Evolutionary conservation across 1,140 invertebrate species (phyloP).

Genomic region (Papilio polytes): DNA sequence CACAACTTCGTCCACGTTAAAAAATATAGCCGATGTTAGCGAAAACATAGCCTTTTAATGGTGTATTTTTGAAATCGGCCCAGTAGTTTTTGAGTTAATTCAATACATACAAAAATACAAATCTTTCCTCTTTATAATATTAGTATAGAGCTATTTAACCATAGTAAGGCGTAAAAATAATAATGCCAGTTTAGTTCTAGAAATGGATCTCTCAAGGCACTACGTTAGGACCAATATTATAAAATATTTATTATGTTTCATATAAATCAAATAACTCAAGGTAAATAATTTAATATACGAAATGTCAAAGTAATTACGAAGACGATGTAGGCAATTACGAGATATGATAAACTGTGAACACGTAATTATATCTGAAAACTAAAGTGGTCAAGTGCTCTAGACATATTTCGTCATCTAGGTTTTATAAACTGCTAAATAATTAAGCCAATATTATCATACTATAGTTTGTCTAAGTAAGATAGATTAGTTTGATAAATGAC

Average conservation of each 20-base stretch:
- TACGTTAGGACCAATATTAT: background rate
- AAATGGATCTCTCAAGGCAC: background rate
- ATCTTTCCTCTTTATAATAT: too few relatives aligned
- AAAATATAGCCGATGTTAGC: too few relatives aligned
- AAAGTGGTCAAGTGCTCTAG: background rate
- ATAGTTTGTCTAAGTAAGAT: too few relatives aligned
- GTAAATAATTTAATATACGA: background rate
- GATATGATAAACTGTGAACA: conserved; percentile 21
- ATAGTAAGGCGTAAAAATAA: background rate
- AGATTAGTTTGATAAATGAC: too few relatives aligned
- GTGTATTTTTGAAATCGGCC: too few relatives aligned
- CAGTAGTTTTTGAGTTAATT: too few relatives aligned
- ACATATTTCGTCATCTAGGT: conserved; percentile 15
- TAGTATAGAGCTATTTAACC: background rate
- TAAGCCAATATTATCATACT: too few relatives aligned
- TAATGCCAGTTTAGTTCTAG: background rate
- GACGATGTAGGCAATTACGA: conserved; percentile 15
- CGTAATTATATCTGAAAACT: conserved; percentile 17
- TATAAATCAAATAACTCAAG: background rate
- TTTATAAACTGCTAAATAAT: background rate
- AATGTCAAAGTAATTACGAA: background rate
- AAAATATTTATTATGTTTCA: background rate
- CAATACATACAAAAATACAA: too few relatives aligned
- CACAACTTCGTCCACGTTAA: too few relatives aligned
- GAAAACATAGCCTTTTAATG: too few relatives aligned